Percentiles rank a stretch among this genome's conserved stretches.
Conservation (phyloP, 2,113 vertebrate species). For the Uria lomvia region DNA sequence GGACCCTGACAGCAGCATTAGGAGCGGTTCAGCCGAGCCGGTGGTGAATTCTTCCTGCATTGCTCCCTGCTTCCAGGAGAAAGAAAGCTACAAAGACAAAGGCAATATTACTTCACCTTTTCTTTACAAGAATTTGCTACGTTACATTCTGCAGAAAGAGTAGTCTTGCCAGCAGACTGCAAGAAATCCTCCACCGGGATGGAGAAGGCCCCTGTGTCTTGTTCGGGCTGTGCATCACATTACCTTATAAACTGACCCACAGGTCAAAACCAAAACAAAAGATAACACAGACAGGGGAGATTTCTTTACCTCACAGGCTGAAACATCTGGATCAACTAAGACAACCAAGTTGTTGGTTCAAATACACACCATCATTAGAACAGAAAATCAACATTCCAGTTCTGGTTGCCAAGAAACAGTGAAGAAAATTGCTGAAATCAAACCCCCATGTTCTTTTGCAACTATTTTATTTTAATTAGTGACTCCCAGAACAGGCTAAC, state of each 20-base stretch:
- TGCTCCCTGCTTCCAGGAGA: not conserved
- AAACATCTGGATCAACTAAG: conserved; percentile 2
- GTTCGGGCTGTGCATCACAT: not conserved
- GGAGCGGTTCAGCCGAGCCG: not conserved
- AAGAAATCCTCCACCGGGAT: not conserved
- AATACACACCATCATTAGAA: not conserved
- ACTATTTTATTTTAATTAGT: not conserved
- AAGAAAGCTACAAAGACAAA: not conserved
- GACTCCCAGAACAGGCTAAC: not conserved
- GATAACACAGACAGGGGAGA: not conserved
- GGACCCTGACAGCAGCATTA: rapidly evolving
- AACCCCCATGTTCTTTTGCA: not conserved
- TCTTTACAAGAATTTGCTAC: not conserved
- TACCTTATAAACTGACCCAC: not conserved
- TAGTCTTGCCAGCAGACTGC: not conserved
- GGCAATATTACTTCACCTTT: not conserved
- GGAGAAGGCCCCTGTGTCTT: not conserved
- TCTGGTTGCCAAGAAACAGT: not conserved
- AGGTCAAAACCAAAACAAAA: not conserved
- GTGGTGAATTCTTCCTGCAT: not conserved
- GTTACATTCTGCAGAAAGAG: not conserved
- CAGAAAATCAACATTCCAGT: not conserved
- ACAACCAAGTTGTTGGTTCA: not conserved
- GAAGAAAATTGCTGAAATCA: not conserved
- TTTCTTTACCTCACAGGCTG: not conserved